Percentiles rank a stretch among this genome's conserved stretches.
Conservation (phyloP, 1,140 invertebrate species). For the Pantala flavescens region DNA sequence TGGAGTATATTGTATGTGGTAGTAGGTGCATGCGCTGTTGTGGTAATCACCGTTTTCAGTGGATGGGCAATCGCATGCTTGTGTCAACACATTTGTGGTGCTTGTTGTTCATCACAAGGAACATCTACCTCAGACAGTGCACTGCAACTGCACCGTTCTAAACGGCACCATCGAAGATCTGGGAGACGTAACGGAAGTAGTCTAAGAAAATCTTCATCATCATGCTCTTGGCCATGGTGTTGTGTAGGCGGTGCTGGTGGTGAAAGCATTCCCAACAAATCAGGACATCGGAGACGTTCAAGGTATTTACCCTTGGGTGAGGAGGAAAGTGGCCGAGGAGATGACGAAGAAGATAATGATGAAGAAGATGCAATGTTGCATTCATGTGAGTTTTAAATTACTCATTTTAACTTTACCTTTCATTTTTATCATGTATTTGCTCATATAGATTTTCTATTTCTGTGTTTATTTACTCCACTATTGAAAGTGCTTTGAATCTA, state of each 20-base stretch:
- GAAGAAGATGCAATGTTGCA: not conserved
- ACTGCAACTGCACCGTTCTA: not conserved
- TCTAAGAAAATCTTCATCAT: not conserved
- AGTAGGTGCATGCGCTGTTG: conserved; percentile 52
- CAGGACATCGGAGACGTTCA: not conserved
- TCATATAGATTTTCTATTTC: too few relatives aligned
- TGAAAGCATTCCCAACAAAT: not conserved
- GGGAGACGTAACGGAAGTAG: not conserved
- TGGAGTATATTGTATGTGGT: conserved; percentile 84
- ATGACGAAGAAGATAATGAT: not conserved
- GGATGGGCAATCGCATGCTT: not conserved
- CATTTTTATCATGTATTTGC: too few relatives aligned
- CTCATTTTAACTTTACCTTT: too few relatives aligned
- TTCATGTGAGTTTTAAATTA: not conserved
- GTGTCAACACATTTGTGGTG: not conserved
- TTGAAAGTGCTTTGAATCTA: too few relatives aligned
- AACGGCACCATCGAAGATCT: not conserved
- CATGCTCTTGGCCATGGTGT: not conserved
- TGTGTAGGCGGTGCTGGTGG: not conserved
- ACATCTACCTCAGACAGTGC: not conserved
- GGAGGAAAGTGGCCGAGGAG: not conserved
- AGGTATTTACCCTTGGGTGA: not conserved
- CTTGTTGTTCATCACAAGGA: not conserved
- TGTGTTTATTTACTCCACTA: too few relatives aligned
- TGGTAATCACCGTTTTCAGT: not conserved